Conservation (phyloP, 2,888 invertebrate genomes). For the Drosophila emarginata region DNA sequence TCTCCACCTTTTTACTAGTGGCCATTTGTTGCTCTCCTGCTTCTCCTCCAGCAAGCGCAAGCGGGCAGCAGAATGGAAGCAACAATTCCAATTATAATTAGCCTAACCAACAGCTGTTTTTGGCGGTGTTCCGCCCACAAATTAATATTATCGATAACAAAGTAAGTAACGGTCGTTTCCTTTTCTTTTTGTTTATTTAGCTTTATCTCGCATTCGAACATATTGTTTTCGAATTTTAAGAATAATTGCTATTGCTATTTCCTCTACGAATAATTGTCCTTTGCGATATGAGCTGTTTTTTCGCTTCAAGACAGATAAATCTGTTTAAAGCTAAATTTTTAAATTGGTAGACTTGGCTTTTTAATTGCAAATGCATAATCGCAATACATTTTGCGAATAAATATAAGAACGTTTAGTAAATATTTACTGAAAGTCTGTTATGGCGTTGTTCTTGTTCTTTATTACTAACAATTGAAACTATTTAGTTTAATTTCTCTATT, state of each 20-base stretch:
- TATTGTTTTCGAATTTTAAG: background rate
- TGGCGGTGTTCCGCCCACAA: slow-evolving; percentile 12
- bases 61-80: slow-evolving; percentile 32
- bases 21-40: slow-evolving; percentile 18
- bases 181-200: background rate
- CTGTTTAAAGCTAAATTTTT: background rate
- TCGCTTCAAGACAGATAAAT: background rate
- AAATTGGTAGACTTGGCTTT: background rate
- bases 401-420: no score
- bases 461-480: background rate
- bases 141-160: slow-evolving; percentile 7
- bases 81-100: slow-evolving; percentile 48
- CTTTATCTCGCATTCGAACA: background rate
- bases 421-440: no score
- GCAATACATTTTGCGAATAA: no score
- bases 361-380: no score
- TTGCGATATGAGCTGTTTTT: background rate
- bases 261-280: background rate
- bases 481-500: background rate
- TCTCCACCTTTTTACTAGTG: slow-evolving; percentile 39
- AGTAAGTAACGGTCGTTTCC: background rate
- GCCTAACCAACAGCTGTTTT: slow-evolving; percentile 17
- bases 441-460: no score
- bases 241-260: background rate
- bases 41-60: slow-evolving; percentile 7